Base-by-base conservation (phyloP, 2,113 vertebrate genomes). In the Solea senegalensis region DNA sequence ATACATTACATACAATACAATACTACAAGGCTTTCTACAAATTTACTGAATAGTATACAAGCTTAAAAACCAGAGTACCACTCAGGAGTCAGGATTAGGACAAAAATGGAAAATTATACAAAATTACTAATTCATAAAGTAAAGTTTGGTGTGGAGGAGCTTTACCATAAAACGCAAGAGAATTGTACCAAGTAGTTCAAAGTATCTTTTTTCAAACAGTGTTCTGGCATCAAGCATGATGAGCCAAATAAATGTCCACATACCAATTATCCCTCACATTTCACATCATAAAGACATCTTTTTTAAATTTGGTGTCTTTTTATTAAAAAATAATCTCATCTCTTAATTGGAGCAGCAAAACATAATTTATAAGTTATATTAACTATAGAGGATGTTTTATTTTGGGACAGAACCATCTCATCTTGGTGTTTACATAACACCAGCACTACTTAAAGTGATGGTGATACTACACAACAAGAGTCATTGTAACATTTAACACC, bases 1-100 rank as follows among this genome's bases (percentile, higher is more conserved):
- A 88, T 97, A 98, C 96, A 97, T 94, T 97, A 97, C 95, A 96
- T 97, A 99, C 96, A 98, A 93, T 90, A 59, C 92, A 95, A 93
- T 93, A 94, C 95, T 95, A 94, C 93, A 95, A 91, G 92, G 90
- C 83, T 91, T 81, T 95, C 92, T 91, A 93, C 92, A 94, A 94
- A 92, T 93, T 94, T 92, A 74, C 89, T 78, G 92, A 91, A 90
- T 91, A 95, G 92, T 83, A 84, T 85, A 91, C 80, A 87, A 90
- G 86, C 91, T 85, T 43, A 46, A 68, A 27, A 69, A 80, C 80
- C 78, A 82, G 88, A 82, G 81, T 84, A 83, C 63, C 86, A 71
- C 83, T 65, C 52, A 71, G 59, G 67, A 40, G 27, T 60, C 9
- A 7, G 16, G 46, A 75, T 16, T 50, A 57, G 61, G 74, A 21